Evolutionary conservation across 2,113 vertebrate genomes (phyloP).

Genomic region (Anhinga anhinga): DNA sequence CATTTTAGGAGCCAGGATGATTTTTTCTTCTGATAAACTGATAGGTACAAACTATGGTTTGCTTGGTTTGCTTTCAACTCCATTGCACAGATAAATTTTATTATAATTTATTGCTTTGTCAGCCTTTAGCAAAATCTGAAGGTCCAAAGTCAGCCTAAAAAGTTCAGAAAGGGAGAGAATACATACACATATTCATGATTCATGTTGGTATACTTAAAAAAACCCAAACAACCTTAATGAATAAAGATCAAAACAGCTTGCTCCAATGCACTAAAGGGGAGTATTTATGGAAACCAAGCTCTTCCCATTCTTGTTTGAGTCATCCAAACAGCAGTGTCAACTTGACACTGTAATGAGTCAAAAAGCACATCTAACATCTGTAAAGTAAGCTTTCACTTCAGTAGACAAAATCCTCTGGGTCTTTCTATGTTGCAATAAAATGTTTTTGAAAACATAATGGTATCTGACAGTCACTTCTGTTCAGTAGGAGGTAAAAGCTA

Average conservation of each 20-base stretch:
- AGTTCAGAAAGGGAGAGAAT: not conserved
- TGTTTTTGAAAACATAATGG: not conserved
- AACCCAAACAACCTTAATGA: not conserved
- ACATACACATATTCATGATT: not conserved
- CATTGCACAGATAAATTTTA: not conserved
- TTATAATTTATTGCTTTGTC: not conserved
- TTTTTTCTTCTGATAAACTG: not conserved
- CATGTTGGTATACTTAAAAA: not conserved
- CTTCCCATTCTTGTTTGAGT: constrained; percentile 32
- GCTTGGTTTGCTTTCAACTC: not conserved
- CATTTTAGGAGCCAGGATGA: not conserved
- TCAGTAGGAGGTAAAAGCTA: constrained; percentile 10
- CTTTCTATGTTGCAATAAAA: not conserved
- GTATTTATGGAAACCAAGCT: constrained; percentile 17
- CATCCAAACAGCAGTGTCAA: constrained; percentile 17
- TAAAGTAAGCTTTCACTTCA: constrained; percentile 19
- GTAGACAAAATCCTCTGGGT: not conserved
- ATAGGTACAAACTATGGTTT: not conserved
- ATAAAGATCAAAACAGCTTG: constrained; percentile 27
- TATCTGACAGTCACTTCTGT: not conserved
- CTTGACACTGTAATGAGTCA: constrained; percentile 25
- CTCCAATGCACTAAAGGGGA: constrained; percentile 13
- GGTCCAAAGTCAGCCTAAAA: not conserved
- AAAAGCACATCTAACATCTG: not conserved
- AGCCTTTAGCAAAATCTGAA: not conserved